Evolutionary conservation across 2,888 invertebrate genomes (phyloP), one percentile per base, ranked within the genome.

Genomic region (Cheilosia vulpina): DNA sequence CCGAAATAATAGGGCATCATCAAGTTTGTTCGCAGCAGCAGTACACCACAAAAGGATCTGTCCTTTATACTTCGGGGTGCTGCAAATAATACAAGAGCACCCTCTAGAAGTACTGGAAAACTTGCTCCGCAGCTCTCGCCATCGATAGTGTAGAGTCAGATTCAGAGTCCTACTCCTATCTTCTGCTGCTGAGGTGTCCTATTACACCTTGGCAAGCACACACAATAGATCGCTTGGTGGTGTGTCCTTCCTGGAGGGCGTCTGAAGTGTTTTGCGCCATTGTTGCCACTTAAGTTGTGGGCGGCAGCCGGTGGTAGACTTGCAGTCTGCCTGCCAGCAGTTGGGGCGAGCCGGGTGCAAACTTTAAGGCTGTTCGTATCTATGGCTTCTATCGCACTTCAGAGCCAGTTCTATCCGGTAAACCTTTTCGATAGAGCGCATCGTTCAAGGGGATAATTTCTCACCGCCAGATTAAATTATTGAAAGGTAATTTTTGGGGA

Each of bases 241-340:
- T 57, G 57, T 68, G 76, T 68, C 55, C 57, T 58, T 66, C 63
- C 76, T 62, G 24, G 72, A 71, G 71, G 76, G 76, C 55, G 62
- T 76, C 19, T 77, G 41, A 76, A 85, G 69, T 71, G 68, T 68
- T 58, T 72, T 72, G 60, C 76, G 45, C 77, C 81, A 85, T 85
- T 85, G 81, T 84, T 84, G 75, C 84, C 84, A 84, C 84, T 84
- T 80, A 75, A 84, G 66, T 80, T 80, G 80, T 84, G 84, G 84
- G 84, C 73, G 66, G 69, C 73, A 57, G 75, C 47, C 53, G 76
- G 68, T 68, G 24, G 50, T 60, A 80, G 80, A 85, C 84, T 76
- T 85, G 60, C 76, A 76, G 76, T 76, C 80, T 52, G 53, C 31
- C 58, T 24, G 15, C 41, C 27, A 6, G 27, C 55, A 13, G 31